phyloP scores from a whole-genome alignment of 2,113 vertebrate species.

The Danionella cerebrum region DNA sequence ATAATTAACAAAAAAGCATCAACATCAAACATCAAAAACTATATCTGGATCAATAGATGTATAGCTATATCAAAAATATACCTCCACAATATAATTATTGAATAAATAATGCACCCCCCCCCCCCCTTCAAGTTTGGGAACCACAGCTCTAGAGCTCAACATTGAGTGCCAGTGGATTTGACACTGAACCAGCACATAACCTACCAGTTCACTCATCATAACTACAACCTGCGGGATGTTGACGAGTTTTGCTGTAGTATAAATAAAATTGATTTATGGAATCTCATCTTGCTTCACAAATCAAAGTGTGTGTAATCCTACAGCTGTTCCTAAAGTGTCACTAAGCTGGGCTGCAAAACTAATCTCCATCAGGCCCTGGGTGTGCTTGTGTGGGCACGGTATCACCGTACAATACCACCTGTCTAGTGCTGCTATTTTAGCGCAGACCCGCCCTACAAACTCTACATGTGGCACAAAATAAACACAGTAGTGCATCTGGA shows the following conservation, averaged over 20 bases:
- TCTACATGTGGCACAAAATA: neutral
- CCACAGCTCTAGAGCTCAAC: no score
- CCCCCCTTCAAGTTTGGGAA: no score
- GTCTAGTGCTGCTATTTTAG: constrained; percentile 24
- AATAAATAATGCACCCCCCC: no score
- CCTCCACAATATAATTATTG: no score
- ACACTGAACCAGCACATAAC: no score
- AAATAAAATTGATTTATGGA: neutral
- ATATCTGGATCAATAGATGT: no score
- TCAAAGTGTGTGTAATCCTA: constrained; percentile 29
- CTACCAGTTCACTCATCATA: no score
- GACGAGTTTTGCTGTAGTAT: neutral
- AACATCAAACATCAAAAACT: no score
- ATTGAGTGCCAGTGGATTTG: no score
- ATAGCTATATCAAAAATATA: no score
- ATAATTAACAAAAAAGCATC: no score
- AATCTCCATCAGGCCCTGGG: constrained; percentile 1
- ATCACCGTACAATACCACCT: constrained; percentile 9
- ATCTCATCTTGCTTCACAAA: constrained; percentile 9
- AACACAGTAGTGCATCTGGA: neutral
- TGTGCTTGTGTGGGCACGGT: neutral
- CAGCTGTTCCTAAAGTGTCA: constrained; percentile 28
- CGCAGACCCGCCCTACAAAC: neutral
- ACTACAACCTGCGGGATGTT: no score
- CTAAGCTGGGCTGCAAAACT: constrained; percentile 6